Conservation (phyloP, 2,888 invertebrate genomes). For the Gymnosoma rotundatum region DNA sequence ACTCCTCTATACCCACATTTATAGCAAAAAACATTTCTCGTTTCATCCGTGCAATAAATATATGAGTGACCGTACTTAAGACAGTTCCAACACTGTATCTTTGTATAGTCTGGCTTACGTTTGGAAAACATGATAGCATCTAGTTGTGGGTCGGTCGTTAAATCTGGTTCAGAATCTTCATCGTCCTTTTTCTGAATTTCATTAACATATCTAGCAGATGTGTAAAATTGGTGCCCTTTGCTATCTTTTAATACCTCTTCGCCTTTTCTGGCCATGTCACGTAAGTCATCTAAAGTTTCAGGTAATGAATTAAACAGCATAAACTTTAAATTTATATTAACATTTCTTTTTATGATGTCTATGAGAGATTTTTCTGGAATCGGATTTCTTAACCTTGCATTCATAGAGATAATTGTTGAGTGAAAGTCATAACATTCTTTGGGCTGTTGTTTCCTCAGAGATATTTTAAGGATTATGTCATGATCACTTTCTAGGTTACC, state of each 20-base stretch:
- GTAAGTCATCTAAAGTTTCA: background rate
- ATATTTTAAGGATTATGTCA: background rate
- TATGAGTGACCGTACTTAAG: too few species aligned
- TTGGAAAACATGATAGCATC: too few species aligned
- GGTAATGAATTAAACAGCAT: background rate
- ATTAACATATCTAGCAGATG: background rate
- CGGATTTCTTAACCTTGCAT: slow-evolving; percentile 9
- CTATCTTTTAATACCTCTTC: background rate
- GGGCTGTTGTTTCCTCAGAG: background rate
- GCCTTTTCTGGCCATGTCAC: background rate
- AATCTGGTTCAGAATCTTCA: background rate
- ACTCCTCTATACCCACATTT: too few species aligned
- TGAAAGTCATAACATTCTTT: slow-evolving; percentile 33
- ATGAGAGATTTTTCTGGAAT: background rate
- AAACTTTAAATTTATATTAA: slow-evolving; percentile 16
- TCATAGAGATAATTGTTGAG: background rate
- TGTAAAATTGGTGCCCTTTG: background rate
- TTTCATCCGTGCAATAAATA: too few species aligned
- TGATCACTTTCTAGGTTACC: slow-evolving; percentile 34
- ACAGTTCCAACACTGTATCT: too few species aligned
- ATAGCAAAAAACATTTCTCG: too few species aligned
- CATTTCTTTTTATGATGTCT: slow-evolving; percentile 9
- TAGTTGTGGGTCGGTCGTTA: too few species aligned
- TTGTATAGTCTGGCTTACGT: too few species aligned
- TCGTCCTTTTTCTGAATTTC: background rate